Percentiles rank a stretch among this genome's conserved stretches.
Evolutionary conservation across 2,797 vertebrate genomes (phyloP).

Genomic region (Poeciliopsis paucimaculata): DNA sequence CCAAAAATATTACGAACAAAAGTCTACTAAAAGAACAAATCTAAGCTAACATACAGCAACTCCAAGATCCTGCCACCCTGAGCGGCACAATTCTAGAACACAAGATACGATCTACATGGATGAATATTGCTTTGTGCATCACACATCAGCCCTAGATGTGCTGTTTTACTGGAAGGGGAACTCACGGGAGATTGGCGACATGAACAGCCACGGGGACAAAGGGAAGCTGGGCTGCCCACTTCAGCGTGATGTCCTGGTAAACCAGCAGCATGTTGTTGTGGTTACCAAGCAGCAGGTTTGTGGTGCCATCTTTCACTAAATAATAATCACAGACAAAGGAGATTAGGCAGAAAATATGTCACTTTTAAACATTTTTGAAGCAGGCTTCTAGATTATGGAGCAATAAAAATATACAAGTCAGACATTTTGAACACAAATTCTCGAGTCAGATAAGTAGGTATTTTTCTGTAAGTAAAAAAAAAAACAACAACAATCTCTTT

Average conservation of each 20-base stretch:
- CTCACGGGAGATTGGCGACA: constrained; percentile 91
- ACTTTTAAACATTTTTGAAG: constrained; percentile 1
- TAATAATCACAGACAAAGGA: constrained; percentile 27
- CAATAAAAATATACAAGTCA: not conserved
- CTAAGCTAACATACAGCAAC: not conserved
- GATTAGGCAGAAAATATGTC: not conserved
- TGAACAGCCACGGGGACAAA: constrained; percentile 86
- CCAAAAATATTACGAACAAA: not conserved
- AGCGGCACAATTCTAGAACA: not conserved
- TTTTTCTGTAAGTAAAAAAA: not conserved
- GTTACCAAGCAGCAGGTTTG: constrained; percentile 90
- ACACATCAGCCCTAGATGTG: constrained; percentile 5
- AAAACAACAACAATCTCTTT: not conserved
- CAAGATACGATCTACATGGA: not conserved
- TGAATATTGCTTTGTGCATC: not conserved
- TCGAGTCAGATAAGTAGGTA: not conserved
- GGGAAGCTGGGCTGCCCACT: constrained; percentile 92
- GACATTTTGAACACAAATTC: not conserved
- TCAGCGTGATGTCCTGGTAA: constrained; percentile 92
- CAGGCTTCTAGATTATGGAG: not conserved
- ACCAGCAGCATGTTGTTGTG: constrained; percentile 91
- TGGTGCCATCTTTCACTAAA: constrained; percentile 89
- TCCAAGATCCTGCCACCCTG: not conserved
- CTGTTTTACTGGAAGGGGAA: constrained; percentile 46
- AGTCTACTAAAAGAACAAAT: not conserved